phyloP scores from a whole-genome alignment of 2,797 vertebrate genomes.

The Nannoperca obscura region DNA sequence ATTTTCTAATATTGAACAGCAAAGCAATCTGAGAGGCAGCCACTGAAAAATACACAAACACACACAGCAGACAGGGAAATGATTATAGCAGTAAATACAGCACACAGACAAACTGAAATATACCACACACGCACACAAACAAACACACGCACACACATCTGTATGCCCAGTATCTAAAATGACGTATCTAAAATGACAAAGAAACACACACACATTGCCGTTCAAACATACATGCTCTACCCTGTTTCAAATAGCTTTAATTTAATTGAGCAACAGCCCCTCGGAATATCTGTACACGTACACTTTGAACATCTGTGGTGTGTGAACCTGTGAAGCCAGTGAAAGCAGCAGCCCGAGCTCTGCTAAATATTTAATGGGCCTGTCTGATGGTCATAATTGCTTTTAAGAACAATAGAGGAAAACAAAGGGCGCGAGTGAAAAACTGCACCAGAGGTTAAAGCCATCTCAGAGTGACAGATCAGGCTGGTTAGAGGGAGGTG shows the following conservation, averaged over 20 bases:
- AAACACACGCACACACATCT: not conserved
- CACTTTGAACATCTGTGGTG: conserved; percentile 69
- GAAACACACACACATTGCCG: not conserved
- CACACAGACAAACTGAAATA: conserved; percentile 6
- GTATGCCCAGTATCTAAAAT: not conserved
- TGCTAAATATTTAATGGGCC: conserved; percentile 82
- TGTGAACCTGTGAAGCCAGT: conserved; percentile 63
- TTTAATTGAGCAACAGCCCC: conserved; percentile 50
- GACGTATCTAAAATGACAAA: conserved; percentile 1
- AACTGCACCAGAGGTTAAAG: conserved; percentile 59
- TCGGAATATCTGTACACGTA: conserved; percentile 35
- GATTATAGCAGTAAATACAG: conserved; percentile 52
- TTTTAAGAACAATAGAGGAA: conserved; percentile 80
- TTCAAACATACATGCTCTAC: conserved; percentile 24
- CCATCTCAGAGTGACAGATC: conserved; percentile 58
- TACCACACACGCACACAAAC: not conserved
- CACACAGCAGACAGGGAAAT: conserved; percentile 44
- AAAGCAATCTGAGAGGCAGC: conserved; percentile 59
- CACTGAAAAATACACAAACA: conserved; percentile 52
- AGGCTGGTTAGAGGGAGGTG: conserved; percentile 12
- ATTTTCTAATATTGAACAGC: conserved; percentile 65
- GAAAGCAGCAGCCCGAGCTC: conserved; percentile 54
- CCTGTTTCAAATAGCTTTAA: conserved; percentile 47
- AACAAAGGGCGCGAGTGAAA: conserved; percentile 70
- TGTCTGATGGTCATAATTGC: conserved; percentile 83